Percentiles rank a stretch among this genome's conserved stretches.
Conservation (phyloP, 2,888 invertebrate species). For the Formica aserva region DNA sequence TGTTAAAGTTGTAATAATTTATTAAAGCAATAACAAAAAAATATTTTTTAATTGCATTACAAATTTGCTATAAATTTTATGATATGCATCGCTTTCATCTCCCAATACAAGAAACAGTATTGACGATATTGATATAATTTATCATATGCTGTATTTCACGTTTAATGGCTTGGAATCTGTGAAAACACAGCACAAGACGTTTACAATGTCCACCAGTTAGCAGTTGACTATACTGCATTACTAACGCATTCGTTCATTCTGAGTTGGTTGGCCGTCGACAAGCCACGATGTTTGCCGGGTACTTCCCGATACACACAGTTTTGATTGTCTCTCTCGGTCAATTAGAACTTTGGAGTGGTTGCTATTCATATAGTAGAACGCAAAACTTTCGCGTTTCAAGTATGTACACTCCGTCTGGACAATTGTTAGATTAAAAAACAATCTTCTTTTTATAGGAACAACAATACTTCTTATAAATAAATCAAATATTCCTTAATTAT, state of each 20-base stretch:
- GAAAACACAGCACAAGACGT: slow-evolving; percentile 8
- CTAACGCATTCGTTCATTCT: slow-evolving; percentile 35
- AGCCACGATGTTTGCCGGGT: slow-evolving; percentile 36
- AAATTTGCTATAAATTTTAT: neutral
- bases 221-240: slow-evolving; percentile 37
- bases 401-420: neutral
- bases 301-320: slow-evolving; percentile 48
- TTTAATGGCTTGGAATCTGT: slow-evolving; percentile 24
- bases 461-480: neutral
- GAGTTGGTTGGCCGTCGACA: slow-evolving; percentile 21
- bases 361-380: slow-evolving; percentile 25
- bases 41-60: neutral
- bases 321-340: slow-evolving; percentile 66
- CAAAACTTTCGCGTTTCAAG: slow-evolving; percentile 48
- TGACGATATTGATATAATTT: neutral
- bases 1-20: neutral
- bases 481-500: neutral
- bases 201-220: slow-evolving; percentile 32
- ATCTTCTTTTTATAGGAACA: slow-evolving; percentile 5
- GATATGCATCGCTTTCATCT: neutral
- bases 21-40: neutral
- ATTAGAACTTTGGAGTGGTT: slow-evolving; percentile 59
- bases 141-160: neutral
- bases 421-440: slow-evolving; percentile 2
- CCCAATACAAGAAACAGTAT: neutral